Percentiles rank a stretch among this genome's conserved stretches.
Evolutionary conservation across 2,888 invertebrate species (phyloP).

Genomic region (Muscina levida): DNA sequence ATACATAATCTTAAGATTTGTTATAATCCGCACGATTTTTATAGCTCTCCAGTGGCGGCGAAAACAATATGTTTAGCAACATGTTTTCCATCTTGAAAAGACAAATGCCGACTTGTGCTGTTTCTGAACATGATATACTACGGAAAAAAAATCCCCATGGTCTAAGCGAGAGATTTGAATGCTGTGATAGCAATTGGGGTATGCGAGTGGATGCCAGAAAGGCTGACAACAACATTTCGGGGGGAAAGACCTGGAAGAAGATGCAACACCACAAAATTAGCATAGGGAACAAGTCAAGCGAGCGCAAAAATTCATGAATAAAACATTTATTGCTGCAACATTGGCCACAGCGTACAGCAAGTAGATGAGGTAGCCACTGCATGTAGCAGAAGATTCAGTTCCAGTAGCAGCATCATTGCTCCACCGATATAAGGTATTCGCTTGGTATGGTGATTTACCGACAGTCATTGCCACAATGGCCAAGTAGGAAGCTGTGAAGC

Average conservation of each 20-base stretch:
- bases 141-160: conserved; percentile 16
- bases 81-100: conserved; percentile 45
- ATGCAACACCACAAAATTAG: conserved; percentile 55
- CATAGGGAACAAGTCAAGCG: conserved; percentile 60
- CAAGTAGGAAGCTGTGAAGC: conserved; percentile 29
- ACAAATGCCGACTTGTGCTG: conserved; percentile 20
- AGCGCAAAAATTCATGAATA: conserved; percentile 57
- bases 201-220: too few relatives aligned
- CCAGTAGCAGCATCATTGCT: conserved; percentile 29
- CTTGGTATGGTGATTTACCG: conserved; percentile 58
- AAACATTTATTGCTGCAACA: conserved; percentile 63
- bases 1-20: conserved; percentile 43
- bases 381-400: not conserved
- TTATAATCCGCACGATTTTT: conserved; percentile 52
- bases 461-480: conserved; percentile 41
- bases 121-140: conserved; percentile 8
- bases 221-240: too few relatives aligned
- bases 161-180: conserved; percentile 55
- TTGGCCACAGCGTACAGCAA: not conserved
- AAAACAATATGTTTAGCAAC: conserved; percentile 51
- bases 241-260: not conserved
- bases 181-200: conserved; percentile 19
- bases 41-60: conserved; percentile 58
- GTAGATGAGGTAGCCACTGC: not conserved
- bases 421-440: conserved; percentile 13